phyloP scores from a whole-genome alignment of 2,888 invertebrate genomes.

The Pristionchus japonicus region DNA sequence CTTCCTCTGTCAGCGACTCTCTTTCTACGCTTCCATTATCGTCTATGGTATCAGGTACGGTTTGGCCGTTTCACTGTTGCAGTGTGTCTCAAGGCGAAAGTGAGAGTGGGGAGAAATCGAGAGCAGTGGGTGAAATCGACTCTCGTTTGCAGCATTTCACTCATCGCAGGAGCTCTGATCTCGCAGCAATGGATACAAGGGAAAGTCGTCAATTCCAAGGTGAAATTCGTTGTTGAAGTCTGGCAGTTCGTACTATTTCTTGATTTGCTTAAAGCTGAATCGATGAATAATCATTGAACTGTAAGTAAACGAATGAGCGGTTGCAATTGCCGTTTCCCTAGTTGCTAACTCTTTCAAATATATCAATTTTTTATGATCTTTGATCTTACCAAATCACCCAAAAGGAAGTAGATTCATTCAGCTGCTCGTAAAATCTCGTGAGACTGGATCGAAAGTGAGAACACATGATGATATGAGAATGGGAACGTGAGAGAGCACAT shows the following conservation, averaged over 20 bases:
- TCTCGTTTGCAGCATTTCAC: slow-evolving; percentile 42
- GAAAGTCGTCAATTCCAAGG: slow-evolving; percentile 46
- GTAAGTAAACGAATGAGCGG: too few relatives aligned
- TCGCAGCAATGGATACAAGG: slow-evolving; percentile 40
- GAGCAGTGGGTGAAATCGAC: slow-evolving; percentile 15
- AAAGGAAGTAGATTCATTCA: too few relatives aligned
- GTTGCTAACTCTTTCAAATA: not conserved
- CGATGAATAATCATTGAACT: too few relatives aligned
- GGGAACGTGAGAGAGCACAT: not conserved
- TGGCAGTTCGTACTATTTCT: too few relatives aligned
- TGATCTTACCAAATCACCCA: not conserved
- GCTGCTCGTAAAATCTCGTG: too few relatives aligned
- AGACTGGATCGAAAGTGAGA: not conserved
- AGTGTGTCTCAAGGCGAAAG: not conserved
- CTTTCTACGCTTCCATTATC: slow-evolving; percentile 20
- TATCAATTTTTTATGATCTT: not conserved
- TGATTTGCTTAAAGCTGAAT: too few relatives aligned
- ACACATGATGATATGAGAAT: slow-evolving; percentile 25
- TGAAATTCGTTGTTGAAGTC: not conserved
- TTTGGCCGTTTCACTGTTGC: not conserved
- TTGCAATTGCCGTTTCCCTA: too few relatives aligned
- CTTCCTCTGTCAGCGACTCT: slow-evolving; percentile 29
- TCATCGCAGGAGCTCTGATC: slow-evolving; percentile 24
- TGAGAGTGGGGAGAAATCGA: not conserved
- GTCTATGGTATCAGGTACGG: slow-evolving; percentile 27